Percentiles rank a stretch among this genome's conserved stretches.
Conservation (phyloP, 1,140 invertebrate genomes). For the Eueides isabella region DNA sequence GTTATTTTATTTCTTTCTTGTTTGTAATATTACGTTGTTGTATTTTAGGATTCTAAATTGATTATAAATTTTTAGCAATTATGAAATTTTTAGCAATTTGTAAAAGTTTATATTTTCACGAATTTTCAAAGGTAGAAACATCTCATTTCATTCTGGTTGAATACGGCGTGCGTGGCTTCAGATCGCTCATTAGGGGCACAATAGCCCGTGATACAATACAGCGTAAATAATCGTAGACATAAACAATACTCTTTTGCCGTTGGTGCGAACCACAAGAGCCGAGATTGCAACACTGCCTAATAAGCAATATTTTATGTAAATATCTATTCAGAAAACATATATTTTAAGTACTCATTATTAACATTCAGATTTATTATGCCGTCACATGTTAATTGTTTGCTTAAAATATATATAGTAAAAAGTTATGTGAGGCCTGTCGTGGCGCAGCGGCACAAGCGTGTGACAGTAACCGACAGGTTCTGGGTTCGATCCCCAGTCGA, state of each 20-base stretch:
- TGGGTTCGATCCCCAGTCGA: no score
- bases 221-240: conserved; percentile 49
- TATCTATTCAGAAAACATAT: conserved; percentile 12
- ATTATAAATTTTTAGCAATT: no score
- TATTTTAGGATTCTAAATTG: no score
- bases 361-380: background rate
- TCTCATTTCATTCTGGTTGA: conserved; percentile 46
- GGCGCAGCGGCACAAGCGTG: no score
- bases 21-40: no score
- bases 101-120: background rate
- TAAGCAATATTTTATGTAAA: conserved; percentile 16
- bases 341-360: background rate
- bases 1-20: no score
- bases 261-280: conserved; percentile 17
- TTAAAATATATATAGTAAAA: no score
- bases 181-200: conserved; percentile 72
- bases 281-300: conserved; percentile 28
- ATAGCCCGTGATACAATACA: conserved; percentile 58
- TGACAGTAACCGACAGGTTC: background rate
- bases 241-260: conserved; percentile 34
- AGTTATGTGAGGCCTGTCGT: no score
- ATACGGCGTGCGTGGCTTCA: conserved; percentile 52
- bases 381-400: background rate
- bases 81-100: no score
- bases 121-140: conserved; percentile 16